Percentiles rank a stretch among this genome's conserved stretches.
These are phyloP conservation scores for Psittacula echo DNA, from an alignment of 2,797 vertebrate species.

Conservation along the genomic window DNA sequence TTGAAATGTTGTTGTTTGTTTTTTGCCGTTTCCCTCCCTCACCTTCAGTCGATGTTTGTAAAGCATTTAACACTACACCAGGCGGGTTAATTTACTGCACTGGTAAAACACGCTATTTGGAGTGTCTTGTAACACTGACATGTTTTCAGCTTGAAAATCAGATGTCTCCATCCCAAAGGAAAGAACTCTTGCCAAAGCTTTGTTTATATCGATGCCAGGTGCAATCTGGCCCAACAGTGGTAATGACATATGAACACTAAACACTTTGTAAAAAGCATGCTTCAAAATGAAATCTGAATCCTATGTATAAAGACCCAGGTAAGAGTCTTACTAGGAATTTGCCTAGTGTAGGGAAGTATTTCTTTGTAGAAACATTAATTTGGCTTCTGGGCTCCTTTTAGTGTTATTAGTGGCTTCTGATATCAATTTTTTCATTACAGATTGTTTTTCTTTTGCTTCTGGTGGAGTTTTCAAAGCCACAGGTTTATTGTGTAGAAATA, in stretches of 20 bases:
- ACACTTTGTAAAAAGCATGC: slow-evolving; percentile 61
- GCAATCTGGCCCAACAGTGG: slow-evolving; percentile 75
- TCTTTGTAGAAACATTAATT: slow-evolving; percentile 53
- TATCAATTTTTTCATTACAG: slow-evolving; percentile 37
- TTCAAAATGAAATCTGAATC: slow-evolving; percentile 69
- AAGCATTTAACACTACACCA: slow-evolving; percentile 78
- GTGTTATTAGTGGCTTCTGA: slow-evolving; percentile 59
- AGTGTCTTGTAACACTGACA: slow-evolving; percentile 72
- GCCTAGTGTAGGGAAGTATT: slow-evolving; percentile 35
- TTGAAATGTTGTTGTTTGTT: slow-evolving; percentile 74
- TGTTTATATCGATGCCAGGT: slow-evolving; percentile 77
- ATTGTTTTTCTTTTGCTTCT: slow-evolving; percentile 55
- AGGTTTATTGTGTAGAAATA: slow-evolving; percentile 55
- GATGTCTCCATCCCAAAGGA: slow-evolving; percentile 77
- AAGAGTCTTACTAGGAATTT: slow-evolving; percentile 49
- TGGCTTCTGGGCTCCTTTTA: slow-evolving; percentile 62
- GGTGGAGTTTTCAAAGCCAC: slow-evolving; percentile 50
- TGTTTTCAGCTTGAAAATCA: slow-evolving; percentile 77
- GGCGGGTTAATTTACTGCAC: slow-evolving; percentile 77
- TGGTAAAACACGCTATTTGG: slow-evolving; percentile 75
- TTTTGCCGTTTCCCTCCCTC: slow-evolving; percentile 69
- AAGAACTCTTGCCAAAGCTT: slow-evolving; percentile 74
- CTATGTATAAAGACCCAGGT: slow-evolving; percentile 56
- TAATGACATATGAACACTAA: slow-evolving; percentile 75
- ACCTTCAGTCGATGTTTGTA: slow-evolving; percentile 74